Base-by-base conservation (phyloP, 2,888 invertebrate genomes). In the Opisthograptis luteolata region DNA sequence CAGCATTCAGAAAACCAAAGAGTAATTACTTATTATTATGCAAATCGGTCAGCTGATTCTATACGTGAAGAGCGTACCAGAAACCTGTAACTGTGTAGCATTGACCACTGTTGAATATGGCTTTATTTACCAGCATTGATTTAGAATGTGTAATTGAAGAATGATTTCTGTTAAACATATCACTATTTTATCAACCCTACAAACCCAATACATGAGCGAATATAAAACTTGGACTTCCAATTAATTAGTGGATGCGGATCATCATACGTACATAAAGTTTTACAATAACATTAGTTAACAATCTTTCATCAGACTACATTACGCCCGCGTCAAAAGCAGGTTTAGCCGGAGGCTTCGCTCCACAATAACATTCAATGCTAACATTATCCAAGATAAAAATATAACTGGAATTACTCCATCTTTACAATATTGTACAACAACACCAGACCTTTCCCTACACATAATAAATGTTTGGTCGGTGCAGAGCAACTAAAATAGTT, bases 281-380 rank as follows among this genome's bases (percentile, higher is more conserved):
- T 60, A 66, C 50, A 61, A 68, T 65, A 65, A 64, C 59, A 72
- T 67, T 71, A 72, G 47, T 71, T 53, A 73, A 70, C 68, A 73
- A 73, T 60, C 41, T 57, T 55, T 41, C 57, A 55, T 57, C 60
- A 53, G 58, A 69, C 68, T 64, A 70, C 60, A 55, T 58, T 51
- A 62, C 30, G 66, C 73, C 68, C 76, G 73, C 78, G 72, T 76
- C 72, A 71, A 72, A 56, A 64, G 72, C 79, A 67, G 69, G 76
- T 66, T 75, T 78, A 48, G 44, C 53, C 48, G 66, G 66, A 68
- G 70, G 55, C 65, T 57, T 61, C 41, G 58, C 73, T 68, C 70
- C 70, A 49, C 60, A 53, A 61, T 62, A 70, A 74, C 68, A 74
- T 64, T 64, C 45, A 68, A 58, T 59, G 44, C 66, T 70, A 69